phyloP scores from a whole-genome alignment of 2,113 vertebrate genomes.

The Electrona antarctica region DNA sequence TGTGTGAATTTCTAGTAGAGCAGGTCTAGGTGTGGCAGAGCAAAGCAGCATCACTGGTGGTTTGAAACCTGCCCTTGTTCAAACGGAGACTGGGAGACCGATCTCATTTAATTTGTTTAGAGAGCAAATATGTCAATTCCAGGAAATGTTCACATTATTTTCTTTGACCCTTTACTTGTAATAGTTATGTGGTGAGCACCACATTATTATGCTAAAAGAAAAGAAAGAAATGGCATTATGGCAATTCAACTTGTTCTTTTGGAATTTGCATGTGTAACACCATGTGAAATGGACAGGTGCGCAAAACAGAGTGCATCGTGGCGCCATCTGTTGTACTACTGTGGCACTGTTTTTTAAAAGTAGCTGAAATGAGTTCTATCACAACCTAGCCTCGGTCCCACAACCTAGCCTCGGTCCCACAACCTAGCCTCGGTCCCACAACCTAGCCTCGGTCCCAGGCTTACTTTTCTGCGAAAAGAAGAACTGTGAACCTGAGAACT shows the following conservation, averaged over 20 bases:
- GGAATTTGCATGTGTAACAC: background rate
- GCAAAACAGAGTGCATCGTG: background rate
- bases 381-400: too few species aligned
- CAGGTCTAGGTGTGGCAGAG: slow-evolving; percentile 68
- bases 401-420: too few species aligned
- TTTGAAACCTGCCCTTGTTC: slow-evolving; percentile 32
- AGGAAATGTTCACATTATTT: background rate
- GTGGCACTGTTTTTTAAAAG: background rate
- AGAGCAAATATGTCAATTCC: background rate
- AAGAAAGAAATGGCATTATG: background rate
- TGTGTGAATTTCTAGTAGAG: slow-evolving; percentile 45
- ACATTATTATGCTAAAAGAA: background rate
- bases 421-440: too few species aligned
- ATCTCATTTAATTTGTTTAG: background rate
- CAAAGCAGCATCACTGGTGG: background rate
- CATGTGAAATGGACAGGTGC: background rate
- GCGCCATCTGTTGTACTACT: background rate
- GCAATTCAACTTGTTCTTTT: too few species aligned
- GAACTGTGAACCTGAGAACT: too few species aligned
- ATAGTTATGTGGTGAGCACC: background rate
- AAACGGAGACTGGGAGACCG: slow-evolving; percentile 14
- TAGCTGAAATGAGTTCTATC: background rate
- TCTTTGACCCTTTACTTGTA: background rate
- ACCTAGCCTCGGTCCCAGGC: too few species aligned
- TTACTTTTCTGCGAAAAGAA: too few species aligned